Percentiles rank a stretch among this genome's conserved stretches.
These are phyloP conservation scores for Montifringilla adamsi DNA, from an alignment of 2,113 vertebrate genomes.

Conservation along the genomic window DNA sequence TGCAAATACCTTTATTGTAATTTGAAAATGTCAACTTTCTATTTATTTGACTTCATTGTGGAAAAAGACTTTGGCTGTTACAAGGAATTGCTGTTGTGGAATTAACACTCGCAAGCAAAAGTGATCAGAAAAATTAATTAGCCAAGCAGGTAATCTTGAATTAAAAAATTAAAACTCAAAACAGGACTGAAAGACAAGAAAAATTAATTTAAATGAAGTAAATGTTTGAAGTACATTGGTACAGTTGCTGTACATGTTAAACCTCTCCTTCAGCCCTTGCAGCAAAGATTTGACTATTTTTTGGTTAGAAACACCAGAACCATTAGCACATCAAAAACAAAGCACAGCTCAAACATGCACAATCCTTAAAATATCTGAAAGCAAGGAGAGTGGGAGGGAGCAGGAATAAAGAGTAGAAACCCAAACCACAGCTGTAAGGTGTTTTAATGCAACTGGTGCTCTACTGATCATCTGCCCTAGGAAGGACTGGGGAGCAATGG, in stretches of 20 bases:
- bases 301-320: slow-evolving; percentile 52
- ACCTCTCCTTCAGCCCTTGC: slow-evolving; percentile 32
- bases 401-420: slow-evolving; percentile 45
- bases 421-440: slow-evolving; percentile 21
- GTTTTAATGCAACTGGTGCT: slow-evolving; percentile 12
- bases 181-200: slow-evolving; percentile 23
- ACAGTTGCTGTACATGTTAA: slow-evolving; percentile 18
- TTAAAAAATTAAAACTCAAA: slow-evolving; percentile 16
- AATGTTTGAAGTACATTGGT: neutral
- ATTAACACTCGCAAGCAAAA: slow-evolving; percentile 56
- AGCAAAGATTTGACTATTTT: slow-evolving; percentile 17
- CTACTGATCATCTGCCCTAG: neutral
- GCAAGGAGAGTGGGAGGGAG: slow-evolving; percentile 21
- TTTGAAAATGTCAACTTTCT: slow-evolving; percentile 27
- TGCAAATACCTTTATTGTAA: slow-evolving; percentile 4
- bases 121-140: slow-evolving; percentile 55
- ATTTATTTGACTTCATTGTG: slow-evolving; percentile 31
- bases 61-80: slow-evolving; percentile 39
- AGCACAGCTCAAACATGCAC: slow-evolving; percentile 54
- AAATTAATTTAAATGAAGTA: slow-evolving; percentile 32
- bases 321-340: slow-evolving; percentile 35
- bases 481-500: neutral
- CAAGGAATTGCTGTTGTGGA: slow-evolving; percentile 29
- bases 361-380: slow-evolving; percentile 47
- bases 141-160: slow-evolving; percentile 48